phyloP scores from a whole-genome alignment of 2,113 vertebrate species.

The Macrotis lagotis region DNA sequence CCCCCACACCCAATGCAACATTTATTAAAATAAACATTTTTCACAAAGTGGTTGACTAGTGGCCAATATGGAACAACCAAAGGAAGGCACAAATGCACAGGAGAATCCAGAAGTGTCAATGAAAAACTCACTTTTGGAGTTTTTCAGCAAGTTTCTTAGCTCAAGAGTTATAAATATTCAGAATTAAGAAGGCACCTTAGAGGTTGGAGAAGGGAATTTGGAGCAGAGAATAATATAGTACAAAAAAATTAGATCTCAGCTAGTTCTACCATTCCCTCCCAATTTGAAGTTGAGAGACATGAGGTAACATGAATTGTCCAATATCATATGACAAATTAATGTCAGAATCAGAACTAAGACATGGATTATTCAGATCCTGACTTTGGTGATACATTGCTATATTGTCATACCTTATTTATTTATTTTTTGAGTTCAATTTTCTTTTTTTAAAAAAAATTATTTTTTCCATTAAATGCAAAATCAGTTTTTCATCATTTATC shows the following conservation, averaged over 20 bases:
- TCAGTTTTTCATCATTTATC: too few species aligned
- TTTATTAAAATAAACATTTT: slow-evolving; percentile 82
- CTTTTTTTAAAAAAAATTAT: too few species aligned
- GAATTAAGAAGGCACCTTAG: background rate
- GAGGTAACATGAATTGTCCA: background rate
- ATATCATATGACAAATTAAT: background rate
- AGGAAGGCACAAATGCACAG: slow-evolving; percentile 49
- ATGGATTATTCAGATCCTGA: background rate
- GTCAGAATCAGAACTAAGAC: background rate
- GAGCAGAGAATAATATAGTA: background rate
- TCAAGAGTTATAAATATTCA: background rate
- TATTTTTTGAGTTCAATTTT: background rate
- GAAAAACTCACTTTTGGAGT: slow-evolving; percentile 34
- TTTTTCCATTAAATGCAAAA: too few species aligned
- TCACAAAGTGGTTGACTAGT: slow-evolving; percentile 74
- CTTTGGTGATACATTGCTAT: background rate
- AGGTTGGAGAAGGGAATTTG: background rate
- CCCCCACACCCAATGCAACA: slow-evolving; percentile 76
- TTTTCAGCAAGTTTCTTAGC: background rate
- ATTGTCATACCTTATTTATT: background rate
- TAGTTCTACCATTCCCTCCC: background rate
- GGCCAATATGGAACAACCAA: slow-evolving; percentile 54
- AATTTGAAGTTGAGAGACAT: background rate
- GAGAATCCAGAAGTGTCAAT: slow-evolving; percentile 42
- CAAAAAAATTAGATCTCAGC: background rate